Conservation (phyloP, 2,797 vertebrate species). For the Acanthornis magna region DNA sequence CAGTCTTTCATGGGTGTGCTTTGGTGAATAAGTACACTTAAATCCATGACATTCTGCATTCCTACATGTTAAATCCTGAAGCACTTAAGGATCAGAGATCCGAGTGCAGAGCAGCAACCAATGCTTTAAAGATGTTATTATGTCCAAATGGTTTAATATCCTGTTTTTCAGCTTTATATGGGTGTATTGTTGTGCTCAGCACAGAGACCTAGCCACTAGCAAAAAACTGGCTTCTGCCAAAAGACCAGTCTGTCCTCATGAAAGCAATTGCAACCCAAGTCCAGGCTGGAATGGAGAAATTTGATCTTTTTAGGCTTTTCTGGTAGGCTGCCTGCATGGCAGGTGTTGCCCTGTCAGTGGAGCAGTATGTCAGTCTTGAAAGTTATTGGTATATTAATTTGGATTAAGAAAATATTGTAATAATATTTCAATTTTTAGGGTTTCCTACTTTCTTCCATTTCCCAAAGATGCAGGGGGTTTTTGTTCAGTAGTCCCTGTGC, state of each 20-base stretch:
- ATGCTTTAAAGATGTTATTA: background rate
- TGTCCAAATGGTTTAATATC: background rate
- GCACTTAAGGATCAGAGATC: background rate
- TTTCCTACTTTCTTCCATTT: background rate
- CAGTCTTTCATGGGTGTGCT: background rate
- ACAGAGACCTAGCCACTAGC: background rate
- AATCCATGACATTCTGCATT: background rate
- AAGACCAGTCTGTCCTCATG: background rate
- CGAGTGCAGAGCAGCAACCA: background rate
- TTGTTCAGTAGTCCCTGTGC: background rate
- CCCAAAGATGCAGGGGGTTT: rapidly evolving
- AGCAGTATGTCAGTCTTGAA: background rate
- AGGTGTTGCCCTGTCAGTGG: background rate
- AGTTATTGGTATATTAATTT: background rate
- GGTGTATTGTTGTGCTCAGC: background rate
- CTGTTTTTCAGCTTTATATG: background rate
- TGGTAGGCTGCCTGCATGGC: background rate
- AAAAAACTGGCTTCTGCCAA: background rate
- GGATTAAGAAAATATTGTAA: background rate
- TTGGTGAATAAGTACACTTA: background rate
- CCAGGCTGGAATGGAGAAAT: background rate
- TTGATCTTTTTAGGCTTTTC: background rate
- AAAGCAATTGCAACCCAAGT: background rate
- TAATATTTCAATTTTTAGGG: background rate
- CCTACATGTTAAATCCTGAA: background rate